Base-by-base conservation (phyloP, 1,140 invertebrate species). In the Drosophila kohkoa region DNA sequence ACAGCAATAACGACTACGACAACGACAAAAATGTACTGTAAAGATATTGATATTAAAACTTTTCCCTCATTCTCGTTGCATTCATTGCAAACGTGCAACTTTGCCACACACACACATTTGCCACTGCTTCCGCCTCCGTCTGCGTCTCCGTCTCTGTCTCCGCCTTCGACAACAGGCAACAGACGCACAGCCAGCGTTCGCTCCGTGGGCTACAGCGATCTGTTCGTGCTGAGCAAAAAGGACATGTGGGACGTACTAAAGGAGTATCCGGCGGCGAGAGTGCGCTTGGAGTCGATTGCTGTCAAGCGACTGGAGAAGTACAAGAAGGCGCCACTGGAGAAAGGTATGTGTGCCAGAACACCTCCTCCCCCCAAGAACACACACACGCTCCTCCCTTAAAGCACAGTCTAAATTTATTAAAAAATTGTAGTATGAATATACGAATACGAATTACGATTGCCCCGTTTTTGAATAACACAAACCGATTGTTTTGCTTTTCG, bases 231-330 rank as follows among this genome's bases (percentile, higher is more conserved):
- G 55, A 98, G 97, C 92, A 99, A 99, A 95, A 98, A 99, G 94
- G 99, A 99, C 94, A 98, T 99, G 96, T 99, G 99, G 99, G 99
- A 99, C 93, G 99, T 99, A 28, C 94, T 99, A 55, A 99, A 99
- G 94, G 98, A 99, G 93, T 99, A 99, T 94, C 99, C 98, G 3
- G 97, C 98, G 2, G 98, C 98, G 25, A 95, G 98, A 83, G 97
- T 99, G 7, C 95, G 98, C 74, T 94, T 99, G n/a, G 98, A 99
- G 94, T 97, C 98, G 15, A 99, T 99, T 81, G 98, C 98, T 48
- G 98, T 98, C 77, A 99, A 99, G 93, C 95, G 98, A 92, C 94
- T 99, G 79, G 97, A 98, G 93, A 98, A 98, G 93, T 98, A 98
- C 93, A 98, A 98, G 93, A 97, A 97, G 92, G 97, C 97, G 62